Conservation (phyloP, 2,113 vertebrate genomes). For the Miniopterus natalensis region DNA sequence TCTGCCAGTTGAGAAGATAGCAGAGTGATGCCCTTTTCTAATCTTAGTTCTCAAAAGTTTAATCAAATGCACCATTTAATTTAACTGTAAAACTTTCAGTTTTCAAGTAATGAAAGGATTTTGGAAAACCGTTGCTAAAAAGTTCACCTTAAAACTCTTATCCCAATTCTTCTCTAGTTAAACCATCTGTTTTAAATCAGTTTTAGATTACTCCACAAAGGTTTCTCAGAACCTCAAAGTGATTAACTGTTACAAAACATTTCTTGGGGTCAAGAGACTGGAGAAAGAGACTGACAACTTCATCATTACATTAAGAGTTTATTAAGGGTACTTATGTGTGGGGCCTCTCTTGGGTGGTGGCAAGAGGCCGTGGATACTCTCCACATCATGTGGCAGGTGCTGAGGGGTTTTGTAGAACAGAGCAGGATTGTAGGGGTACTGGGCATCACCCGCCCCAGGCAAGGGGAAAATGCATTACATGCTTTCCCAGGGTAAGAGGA, state of each 20-base stretch:
- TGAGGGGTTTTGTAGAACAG: background rate
- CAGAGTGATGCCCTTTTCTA: background rate
- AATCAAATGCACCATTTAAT: background rate
- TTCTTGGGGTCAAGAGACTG: background rate
- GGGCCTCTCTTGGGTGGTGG: background rate
- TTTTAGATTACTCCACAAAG: background rate
- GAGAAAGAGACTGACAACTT: background rate
- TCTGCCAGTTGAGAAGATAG: background rate
- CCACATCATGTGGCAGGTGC: background rate
- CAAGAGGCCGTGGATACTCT: background rate
- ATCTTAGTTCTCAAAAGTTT: background rate
- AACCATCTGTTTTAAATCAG: background rate
- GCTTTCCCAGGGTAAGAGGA: background rate
- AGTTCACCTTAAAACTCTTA: background rate
- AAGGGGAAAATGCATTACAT: background rate
- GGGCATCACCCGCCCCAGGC: background rate
- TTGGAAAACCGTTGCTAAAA: background rate
- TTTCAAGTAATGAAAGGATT: background rate
- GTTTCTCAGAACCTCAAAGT: background rate
- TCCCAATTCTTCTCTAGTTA: background rate
- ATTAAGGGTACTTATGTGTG: background rate
- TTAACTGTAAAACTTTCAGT: background rate
- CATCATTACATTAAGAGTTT: background rate
- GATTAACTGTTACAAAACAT: background rate
- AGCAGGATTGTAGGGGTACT: background rate